phyloP scores from a whole-genome alignment of 2,888 invertebrate genomes.

The Heliothis peltigera region DNA sequence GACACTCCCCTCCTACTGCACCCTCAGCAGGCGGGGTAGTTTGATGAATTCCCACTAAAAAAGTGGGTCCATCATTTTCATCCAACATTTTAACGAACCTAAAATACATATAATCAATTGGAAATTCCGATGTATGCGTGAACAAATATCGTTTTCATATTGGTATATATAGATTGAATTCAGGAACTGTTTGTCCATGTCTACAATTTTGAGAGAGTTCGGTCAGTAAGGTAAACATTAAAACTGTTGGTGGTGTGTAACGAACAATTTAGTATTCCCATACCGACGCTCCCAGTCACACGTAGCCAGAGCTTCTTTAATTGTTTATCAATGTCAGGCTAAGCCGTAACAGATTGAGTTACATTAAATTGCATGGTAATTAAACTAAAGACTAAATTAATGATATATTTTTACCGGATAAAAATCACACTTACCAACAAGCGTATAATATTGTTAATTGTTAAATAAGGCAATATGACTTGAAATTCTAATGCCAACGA shows the following conservation, averaged over 20 bases:
- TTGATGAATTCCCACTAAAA: too few species aligned
- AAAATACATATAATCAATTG: background rate
- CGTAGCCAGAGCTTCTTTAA: background rate
- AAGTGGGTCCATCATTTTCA: too few species aligned
- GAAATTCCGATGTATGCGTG: background rate
- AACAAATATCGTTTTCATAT: background rate
- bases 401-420: background rate
- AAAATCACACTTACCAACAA: background rate
- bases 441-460: background rate
- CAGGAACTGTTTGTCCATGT: background rate
- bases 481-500: background rate
- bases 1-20: too few species aligned
- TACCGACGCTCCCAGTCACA: background rate
- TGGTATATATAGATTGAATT: background rate
- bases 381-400: too few species aligned
- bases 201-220: constrained; percentile 9
- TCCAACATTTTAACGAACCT: too few species aligned
- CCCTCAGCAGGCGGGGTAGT: too few species aligned
- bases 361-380: too few species aligned
- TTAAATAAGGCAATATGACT: background rate
- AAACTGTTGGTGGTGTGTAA: constrained; percentile 6
- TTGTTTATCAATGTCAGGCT: too few species aligned
- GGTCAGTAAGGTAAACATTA: constrained; percentile 3
- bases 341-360: too few species aligned
- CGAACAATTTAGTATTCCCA: constrained; percentile 17